Evolutionary conservation across 2,113 vertebrate genomes (phyloP).

Genomic region (Tragelaphus strepsiceros): DNA sequence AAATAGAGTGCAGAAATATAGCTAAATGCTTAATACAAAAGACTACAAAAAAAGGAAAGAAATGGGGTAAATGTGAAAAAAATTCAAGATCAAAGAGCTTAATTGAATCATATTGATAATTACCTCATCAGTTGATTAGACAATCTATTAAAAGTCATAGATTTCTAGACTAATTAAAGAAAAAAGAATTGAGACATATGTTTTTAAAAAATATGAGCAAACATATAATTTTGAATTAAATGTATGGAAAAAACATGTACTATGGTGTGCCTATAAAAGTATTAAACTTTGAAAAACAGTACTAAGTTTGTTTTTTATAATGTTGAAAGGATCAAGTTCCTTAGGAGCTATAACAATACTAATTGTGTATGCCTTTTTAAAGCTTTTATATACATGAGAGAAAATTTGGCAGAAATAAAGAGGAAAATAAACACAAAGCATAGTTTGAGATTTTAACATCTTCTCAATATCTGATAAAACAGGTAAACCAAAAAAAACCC

Average conservation of each 20-base stretch:
- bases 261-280: background rate
- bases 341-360: background rate
- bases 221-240: background rate
- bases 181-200: background rate
- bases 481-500: background rate
- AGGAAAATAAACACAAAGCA: background rate
- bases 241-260: background rate
- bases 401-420: background rate
- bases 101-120: background rate
- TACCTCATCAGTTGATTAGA: background rate
- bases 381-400: background rate
- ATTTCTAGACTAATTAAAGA: background rate
- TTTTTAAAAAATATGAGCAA: background rate
- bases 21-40: background rate
- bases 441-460: background rate
- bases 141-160: background rate
- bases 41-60: background rate
- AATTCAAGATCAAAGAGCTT: background rate
- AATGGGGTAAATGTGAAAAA: background rate
- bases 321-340: background rate
- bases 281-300: background rate
- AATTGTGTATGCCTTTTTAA: background rate
- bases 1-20: background rate
- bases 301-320: background rate
- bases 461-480: background rate